Base-by-base conservation (phyloP, 2,888 invertebrate species). In the Zygaena filipendulae region DNA sequence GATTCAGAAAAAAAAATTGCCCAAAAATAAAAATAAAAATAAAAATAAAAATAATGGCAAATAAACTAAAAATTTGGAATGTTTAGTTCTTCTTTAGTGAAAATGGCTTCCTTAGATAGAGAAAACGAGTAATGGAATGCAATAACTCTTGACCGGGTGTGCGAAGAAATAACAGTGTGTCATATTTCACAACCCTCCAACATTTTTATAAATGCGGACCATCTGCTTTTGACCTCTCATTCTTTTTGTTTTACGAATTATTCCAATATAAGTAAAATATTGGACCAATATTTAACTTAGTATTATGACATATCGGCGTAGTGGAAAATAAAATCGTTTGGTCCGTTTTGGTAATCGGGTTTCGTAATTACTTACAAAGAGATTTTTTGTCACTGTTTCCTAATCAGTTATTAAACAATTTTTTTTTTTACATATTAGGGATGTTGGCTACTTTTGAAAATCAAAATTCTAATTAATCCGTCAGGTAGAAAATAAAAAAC, bases 71-170 rank as follows among this genome's bases (percentile, higher is more conserved):
- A 74, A 72, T 71, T 72, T 72, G 69, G 68, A 70, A 62, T 63
- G 59, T 62, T 69, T 70, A 70, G 74, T 72, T 70, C 64, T 64
- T 63, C 63, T 64, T 70, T 66, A 63, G 75, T 66, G 74, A 64
- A 75, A 79, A 79, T 72, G 68, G 77, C 75, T 77, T 75, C 71
- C 72, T 68, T 70, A 75, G 74, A 77, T 77, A 77, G 74, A 77
- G 75, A 59, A 74, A 75, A 67, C 72, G 71, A 71, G 71, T 77
- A 77, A 79, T 79, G 72, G 77, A 79, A 77, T 79, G 77, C 79
- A 72, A 77, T 77, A 79, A 79, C 75, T 77, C 77, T 75, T 77
- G 79, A 75, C 75, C 79, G 77, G 79, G 72, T 79, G 79, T 71
- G 77, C 79, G 77, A 72, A 72, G 77, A 74, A 77, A 79, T 79